A percentile compares a stretch with the other conserved stretches of the same genome.
Conservation (phyloP, 2,113 vertebrate genomes). For the Amphiprion ocellaris region DNA sequence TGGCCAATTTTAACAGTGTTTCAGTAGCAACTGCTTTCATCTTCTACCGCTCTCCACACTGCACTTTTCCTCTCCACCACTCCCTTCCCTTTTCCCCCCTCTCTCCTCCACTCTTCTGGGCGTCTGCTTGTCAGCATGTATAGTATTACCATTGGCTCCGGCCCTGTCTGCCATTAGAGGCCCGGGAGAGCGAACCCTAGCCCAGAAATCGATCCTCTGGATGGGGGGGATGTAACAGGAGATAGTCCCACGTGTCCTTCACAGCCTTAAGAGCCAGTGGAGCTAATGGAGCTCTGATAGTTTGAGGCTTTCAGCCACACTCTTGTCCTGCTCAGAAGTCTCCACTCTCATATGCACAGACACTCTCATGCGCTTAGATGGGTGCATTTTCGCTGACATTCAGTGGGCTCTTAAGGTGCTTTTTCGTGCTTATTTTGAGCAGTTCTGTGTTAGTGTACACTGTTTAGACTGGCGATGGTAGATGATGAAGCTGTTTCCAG, state of each 20-base stretch:
- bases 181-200: slow-evolving; percentile 95
- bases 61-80: slow-evolving; percentile 83
- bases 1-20: slow-evolving; percentile 38
- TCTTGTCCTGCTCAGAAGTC: slow-evolving; percentile 48
- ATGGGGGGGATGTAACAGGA: slow-evolving; percentile 93
- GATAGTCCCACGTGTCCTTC: slow-evolving; percentile 85
- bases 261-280: slow-evolving; percentile 66
- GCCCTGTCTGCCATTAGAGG: slow-evolving; percentile 95
- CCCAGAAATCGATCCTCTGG: slow-evolving; percentile 95
- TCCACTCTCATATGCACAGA: slow-evolving; percentile 46
- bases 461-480: background rate
- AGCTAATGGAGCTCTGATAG: slow-evolving; percentile 78
- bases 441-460: background rate
- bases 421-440: background rate
- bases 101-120: slow-evolving; percentile 45
- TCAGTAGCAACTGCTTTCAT: slow-evolving; percentile 60
- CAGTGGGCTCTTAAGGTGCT: slow-evolving; percentile 17
- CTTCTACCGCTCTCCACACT: slow-evolving; percentile 38
- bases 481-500: background rate
- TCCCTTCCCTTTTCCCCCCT: slow-evolving; percentile 52
- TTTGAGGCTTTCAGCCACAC: slow-evolving; percentile 71
- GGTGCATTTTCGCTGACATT: slow-evolving; percentile 24
- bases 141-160: slow-evolving; percentile 95
- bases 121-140: slow-evolving; percentile 89
- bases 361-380: slow-evolving; percentile 20